phyloP scores from a whole-genome alignment of 1,140 invertebrate species.

The Scaptomyza graminum region DNA sequence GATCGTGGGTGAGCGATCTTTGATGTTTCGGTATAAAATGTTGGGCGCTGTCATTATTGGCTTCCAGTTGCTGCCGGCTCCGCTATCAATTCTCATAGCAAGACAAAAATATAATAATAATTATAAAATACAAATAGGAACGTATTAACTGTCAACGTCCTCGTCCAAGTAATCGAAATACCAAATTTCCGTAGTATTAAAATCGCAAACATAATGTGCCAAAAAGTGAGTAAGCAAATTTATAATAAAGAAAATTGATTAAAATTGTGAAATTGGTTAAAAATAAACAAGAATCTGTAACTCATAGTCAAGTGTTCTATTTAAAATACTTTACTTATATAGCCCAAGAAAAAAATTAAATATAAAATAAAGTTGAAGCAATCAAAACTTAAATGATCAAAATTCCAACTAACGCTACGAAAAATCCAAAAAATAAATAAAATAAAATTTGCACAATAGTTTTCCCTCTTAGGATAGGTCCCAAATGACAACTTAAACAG shows the following conservation, averaged over 20 bases:
- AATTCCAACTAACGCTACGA: no score
- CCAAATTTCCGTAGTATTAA: slow-evolving; percentile 44
- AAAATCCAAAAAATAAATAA: no score
- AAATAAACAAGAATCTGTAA: not conserved
- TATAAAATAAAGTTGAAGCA: no score
- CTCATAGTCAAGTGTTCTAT: not conserved
- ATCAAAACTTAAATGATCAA: no score
- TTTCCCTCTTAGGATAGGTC: no score
- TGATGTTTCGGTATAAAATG: slow-evolving; percentile 61
- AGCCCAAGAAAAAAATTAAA: not conserved
- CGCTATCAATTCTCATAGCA: slow-evolving; percentile 42
- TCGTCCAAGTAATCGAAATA: slow-evolving; percentile 23
- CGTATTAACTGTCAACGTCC: slow-evolving; percentile 36
- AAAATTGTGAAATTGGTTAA: not conserved
- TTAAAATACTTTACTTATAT: not conserved
- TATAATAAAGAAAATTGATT: not conserved
- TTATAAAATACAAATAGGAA: slow-evolving; percentile 14
- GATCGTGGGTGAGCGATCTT: slow-evolving; percentile 29
- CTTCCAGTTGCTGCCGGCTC: slow-evolving; percentile 63
- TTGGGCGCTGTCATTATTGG: slow-evolving; percentile 41
- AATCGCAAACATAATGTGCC: slow-evolving; percentile 45
- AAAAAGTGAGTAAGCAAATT: slow-evolving; percentile 56
- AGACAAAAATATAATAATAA: not conserved
- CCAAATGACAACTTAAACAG: no score
- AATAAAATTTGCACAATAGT: no score